phyloP scores from a whole-genome alignment of 2,113 vertebrate species.

The Trematocara unimaculatum region DNA sequence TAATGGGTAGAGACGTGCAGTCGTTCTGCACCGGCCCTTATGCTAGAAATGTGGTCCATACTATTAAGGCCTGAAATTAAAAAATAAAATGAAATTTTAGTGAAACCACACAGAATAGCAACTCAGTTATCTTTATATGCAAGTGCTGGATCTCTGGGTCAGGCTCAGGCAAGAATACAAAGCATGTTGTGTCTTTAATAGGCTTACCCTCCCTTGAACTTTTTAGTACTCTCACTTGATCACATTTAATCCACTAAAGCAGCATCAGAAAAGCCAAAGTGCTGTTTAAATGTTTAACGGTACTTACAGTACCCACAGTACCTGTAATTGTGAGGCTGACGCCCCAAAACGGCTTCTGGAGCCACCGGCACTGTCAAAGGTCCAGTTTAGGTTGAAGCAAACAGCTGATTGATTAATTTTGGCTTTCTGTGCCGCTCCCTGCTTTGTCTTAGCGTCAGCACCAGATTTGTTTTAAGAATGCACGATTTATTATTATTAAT shows the following conservation, averaged over 20 bases:
- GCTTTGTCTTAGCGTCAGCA: not conserved
- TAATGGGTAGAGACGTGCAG: not conserved
- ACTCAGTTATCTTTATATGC: not conserved
- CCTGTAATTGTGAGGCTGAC: not conserved
- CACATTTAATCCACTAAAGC: not conserved
- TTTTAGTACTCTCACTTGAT: not conserved
- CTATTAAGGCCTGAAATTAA: not conserved
- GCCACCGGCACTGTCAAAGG: not conserved
- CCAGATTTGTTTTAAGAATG: not conserved
- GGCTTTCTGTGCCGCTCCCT: not conserved
- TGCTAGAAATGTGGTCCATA: not conserved
- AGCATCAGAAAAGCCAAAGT: not conserved
- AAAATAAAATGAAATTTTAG: not conserved
- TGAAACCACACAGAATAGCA: not conserved
- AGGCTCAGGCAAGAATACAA: not conserved
- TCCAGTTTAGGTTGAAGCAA: not conserved
- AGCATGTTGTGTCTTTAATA: slow-evolving; percentile 4
- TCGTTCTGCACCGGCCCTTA: not conserved
- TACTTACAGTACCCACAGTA: not conserved
- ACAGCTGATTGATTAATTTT: not conserved
- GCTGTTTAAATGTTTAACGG: not conserved
- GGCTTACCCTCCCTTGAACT: not conserved
- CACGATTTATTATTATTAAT: not conserved
- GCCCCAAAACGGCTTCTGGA: not conserved
- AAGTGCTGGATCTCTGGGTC: not conserved